Conservation (phyloP, 2,888 invertebrate genomes). For the Athalia cordata region DNA sequence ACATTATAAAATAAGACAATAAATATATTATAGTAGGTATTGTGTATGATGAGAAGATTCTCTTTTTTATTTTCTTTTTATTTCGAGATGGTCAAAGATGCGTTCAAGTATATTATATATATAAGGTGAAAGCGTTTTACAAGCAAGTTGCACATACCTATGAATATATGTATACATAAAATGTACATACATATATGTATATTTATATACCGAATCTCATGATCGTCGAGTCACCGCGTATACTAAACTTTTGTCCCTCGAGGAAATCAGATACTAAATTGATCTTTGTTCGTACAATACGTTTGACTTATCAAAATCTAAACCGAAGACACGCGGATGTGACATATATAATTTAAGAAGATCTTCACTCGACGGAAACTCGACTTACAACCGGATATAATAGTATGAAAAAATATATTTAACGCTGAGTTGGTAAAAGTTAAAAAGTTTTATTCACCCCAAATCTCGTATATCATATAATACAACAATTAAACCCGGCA, state of each 20-base stretch:
- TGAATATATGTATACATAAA: neutral
- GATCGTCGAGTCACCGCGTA: slow-evolving; percentile 31
- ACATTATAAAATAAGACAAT: neutral
- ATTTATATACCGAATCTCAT: neutral
- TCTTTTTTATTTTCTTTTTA: neutral
- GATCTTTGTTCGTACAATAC: slow-evolving; percentile 9
- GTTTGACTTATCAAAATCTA: neutral
- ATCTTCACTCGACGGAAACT: neutral
- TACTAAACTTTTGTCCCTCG: neutral
- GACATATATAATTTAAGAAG: neutral
- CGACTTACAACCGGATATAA: neutral
- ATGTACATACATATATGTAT: neutral
- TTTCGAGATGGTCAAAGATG: slow-evolving; percentile 1
- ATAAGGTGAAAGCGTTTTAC: neutral
- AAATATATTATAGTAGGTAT: neutral
- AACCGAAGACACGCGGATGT: neutral
- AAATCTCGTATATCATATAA: neutral
- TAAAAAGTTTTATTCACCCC: too few relatives aligned
- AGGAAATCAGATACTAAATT: slow-evolving; percentile 25
- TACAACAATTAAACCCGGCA: too few relatives aligned
- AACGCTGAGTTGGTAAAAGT: too few relatives aligned
- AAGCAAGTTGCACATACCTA: neutral
- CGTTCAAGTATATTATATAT: neutral
- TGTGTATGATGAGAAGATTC: neutral
- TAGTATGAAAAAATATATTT: neutral